Evolutionary conservation across 92 coral and sea anemone species (phyloP).

Genomic region (Diadumene lineata): DNA sequence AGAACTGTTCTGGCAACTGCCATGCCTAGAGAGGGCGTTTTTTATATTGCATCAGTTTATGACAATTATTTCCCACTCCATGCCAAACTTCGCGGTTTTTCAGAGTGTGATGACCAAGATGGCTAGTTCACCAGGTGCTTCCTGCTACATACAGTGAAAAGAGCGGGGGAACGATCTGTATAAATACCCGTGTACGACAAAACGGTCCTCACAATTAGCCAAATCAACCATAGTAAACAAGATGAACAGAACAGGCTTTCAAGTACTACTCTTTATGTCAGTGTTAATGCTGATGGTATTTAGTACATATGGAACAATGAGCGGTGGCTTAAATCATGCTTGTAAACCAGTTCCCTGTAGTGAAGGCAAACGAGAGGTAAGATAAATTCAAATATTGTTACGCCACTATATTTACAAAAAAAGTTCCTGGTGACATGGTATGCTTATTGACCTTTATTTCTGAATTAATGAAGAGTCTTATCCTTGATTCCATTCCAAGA

Average conservation of each 20-base stretch:
- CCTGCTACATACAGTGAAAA: not conserved
- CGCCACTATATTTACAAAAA: too few relatives aligned
- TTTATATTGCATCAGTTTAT: not conserved
- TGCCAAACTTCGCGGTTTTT: too few relatives aligned
- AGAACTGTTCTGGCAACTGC: too few relatives aligned
- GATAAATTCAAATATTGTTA: too few relatives aligned
- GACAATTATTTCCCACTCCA: not conserved
- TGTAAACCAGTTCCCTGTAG: not conserved
- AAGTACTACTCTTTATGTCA: not conserved
- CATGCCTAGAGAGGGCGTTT: not conserved
- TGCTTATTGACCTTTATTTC: too few relatives aligned
- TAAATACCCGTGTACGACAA: not conserved
- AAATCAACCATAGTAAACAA: not conserved
- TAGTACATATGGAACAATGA: not conserved
- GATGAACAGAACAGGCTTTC: not conserved
- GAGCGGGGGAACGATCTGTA: not conserved
- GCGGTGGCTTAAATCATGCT: not conserved
- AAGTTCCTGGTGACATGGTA: too few relatives aligned
- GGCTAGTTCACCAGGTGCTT: not conserved
- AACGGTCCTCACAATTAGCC: not conserved
- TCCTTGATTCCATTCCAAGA: too few relatives aligned
- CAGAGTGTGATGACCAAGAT: not conserved
- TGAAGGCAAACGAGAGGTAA: constrained; percentile 1
- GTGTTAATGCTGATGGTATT: not conserved
- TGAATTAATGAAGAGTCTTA: too few relatives aligned